Evolutionary conservation across 2,113 vertebrate species (phyloP), one percentile per base, ranked within the genome.

Genomic region (Melanotaenia duboulayi): DNA sequence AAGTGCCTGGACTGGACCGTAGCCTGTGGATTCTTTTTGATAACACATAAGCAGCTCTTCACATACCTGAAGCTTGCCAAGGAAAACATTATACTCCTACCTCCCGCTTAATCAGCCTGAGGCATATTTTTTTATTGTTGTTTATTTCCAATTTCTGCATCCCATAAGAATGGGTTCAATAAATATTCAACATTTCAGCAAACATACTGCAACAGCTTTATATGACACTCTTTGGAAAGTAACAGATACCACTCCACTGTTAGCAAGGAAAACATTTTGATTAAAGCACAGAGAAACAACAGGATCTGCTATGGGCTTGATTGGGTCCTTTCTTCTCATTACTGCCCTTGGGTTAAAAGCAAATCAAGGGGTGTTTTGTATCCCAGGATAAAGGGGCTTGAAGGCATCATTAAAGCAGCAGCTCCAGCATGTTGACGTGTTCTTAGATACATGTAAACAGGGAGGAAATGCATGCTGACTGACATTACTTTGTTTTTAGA

Each of bases 31-130:
- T 65, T 71, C 51, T 44, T 56, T 61, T 46, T 64, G 60, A 84
- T 60, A 67, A 19, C 74, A 70, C 63, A 71, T 86, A 77, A 84
- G 70, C 80, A 64, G 68, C 82, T 86, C 84, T 77, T 87, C 74
- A 79, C 59, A 74, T 4, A 19, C 48, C 64, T 10, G 50, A 14
- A 7, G 37, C 44, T 8, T 6, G 58, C 71, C 65, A 85, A 86
- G 69, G 63, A 71, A 78, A 81, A 83, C 72, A 70, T 71, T 40
- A 66, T 67, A 51, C 22, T 49, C 19, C n/a, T 42, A 51, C 59
- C 46, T 52, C 73, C 78, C 46, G 46, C 55, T 61, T 54, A 48
- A 23, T 39, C 37, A 1, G 74, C 62, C 58, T 20, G 65, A 59
- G 61, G 69, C 8, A 1, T 13, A 25, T n/a, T 12, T 4, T 4